Percentiles rank a stretch among this genome's conserved stretches.
phyloP scores from a whole-genome alignment of 2,888 invertebrate species.

The Lingula anatina region DNA sequence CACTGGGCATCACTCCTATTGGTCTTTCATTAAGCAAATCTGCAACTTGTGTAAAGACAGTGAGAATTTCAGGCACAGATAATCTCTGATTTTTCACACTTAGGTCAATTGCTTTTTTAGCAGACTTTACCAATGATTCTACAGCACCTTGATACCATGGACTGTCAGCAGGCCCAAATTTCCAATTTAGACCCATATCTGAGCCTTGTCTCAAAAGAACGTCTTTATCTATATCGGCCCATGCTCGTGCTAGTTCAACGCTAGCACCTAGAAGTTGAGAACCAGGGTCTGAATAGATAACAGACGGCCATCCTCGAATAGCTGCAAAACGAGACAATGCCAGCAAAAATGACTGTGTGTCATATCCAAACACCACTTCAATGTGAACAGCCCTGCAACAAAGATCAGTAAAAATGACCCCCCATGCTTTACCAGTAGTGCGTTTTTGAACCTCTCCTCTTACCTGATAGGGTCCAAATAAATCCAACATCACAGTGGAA shows the following conservation, averaged over 20 bases:
- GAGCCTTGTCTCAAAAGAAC: neutral
- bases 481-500: neutral
- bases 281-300: constrained; percentile 3
- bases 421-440: constrained; percentile 6
- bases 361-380: constrained; percentile 4
- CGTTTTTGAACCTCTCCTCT: constrained; percentile 5
- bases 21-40: too few species aligned
- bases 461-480: constrained; percentile 1
- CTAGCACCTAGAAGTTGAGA: constrained; percentile 5
- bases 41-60: too few species aligned
- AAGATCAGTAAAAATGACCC: constrained; percentile 4
- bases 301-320: constrained; percentile 3
- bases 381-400: constrained; percentile 5
- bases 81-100: constrained; percentile 1
- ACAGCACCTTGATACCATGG: constrained; percentile 6
- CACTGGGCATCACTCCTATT: too few species aligned
- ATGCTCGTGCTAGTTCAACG: neutral
- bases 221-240: neutral
- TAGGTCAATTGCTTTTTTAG: constrained; percentile 1
- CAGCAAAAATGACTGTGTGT: constrained; percentile 5
- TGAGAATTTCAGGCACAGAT: too few species aligned
- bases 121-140: constrained; percentile 2
- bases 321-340: constrained; percentile 2
- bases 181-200: constrained; percentile 1
- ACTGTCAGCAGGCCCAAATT: constrained; percentile 2